phyloP scores from a whole-genome alignment of 2,888 invertebrate species.

The Mamestra brassicae region DNA sequence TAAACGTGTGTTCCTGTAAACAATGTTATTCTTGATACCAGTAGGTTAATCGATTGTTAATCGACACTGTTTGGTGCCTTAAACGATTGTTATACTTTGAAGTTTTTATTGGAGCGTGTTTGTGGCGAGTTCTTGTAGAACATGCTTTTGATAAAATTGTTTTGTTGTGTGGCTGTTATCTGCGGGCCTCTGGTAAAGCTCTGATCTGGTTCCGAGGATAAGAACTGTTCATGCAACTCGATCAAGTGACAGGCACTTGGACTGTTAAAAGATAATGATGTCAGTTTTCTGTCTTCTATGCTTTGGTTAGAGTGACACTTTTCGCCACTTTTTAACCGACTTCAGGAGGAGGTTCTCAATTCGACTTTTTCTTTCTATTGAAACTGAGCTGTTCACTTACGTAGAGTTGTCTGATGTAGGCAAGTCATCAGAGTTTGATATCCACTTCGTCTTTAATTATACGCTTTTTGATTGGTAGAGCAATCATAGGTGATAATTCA shows the following conservation, averaged over 20 bases:
- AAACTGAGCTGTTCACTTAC: no score
- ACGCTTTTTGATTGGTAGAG: no score
- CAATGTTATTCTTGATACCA: constrained; percentile 61
- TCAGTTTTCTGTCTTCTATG: not conserved
- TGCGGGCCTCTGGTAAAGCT: not conserved
- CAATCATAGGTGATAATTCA: no score
- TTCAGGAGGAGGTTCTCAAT: no score
- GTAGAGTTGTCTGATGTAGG: no score
- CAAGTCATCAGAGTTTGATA: no score
- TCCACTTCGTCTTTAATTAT: no score
- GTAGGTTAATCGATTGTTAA: constrained; percentile 62
- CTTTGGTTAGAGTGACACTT: no score
- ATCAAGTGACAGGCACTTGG: not conserved
- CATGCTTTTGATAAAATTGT: not conserved
- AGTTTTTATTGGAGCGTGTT: constrained; percentile 27
- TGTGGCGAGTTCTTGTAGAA: not conserved
- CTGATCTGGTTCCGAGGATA: no score
- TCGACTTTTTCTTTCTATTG: no score
- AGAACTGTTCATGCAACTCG: not conserved
- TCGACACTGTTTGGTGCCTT: constrained; percentile 43
- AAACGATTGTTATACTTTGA: constrained; percentile 43
- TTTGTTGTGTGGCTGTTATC: not conserved
- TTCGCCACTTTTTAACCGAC: no score
- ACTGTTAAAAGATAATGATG: not conserved
- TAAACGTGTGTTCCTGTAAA: constrained; percentile 59